Base-by-base conservation (phyloP, 1,140 invertebrate species). In the Thalassaphorura encarpata region DNA sequence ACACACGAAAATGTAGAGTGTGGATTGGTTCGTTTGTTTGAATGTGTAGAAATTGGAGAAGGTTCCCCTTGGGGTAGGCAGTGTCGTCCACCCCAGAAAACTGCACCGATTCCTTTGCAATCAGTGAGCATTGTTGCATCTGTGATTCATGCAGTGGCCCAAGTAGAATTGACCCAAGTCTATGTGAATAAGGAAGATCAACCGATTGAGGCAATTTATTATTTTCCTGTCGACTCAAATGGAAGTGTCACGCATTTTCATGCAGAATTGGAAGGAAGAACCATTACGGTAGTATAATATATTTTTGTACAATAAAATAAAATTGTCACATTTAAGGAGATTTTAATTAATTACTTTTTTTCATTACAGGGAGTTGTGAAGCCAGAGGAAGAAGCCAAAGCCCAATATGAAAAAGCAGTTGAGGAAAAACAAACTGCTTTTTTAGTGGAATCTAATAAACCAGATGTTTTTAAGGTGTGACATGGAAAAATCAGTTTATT, bases 351-450 rank as follows among this genome's bases (percentile, higher is more conserved):
- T 45, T 24, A 28, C 33, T 41, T 46, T 36, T 4, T 43, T 8
- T 42, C 19, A 19, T 36, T 51, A 5, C 23, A 58, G 53, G 75
- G 74, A 13, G 68, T 73, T 46, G 73, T 75, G 40, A 76, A 77
- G 59, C 73, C 75, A 52, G 74, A 75, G 52, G 70, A 75, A 63
- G 67, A 63, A 33, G 75, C 75, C 5, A 69, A 71, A 47, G 62
- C 61, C 26, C 72, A 75, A 50, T 76, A 76, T 65, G 70, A 70
- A 58, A 67, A 75, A 55, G 75, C 75, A 13, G 67, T 76, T 39
- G 62, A 70, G 60, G 66, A 72, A 40, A 71, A 74, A 24, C 71
- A 76, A 63, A 73, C 74, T 11, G 75, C 73, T 3, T 76, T 76
- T 60, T 63, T 77, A 11, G 73, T 73, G 64, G 74, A 76, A 64